Evolutionary conservation across 2,113 vertebrate species (phyloP), one percentile per base, ranked within the genome.

Genomic region (Channa maculata): DNA sequence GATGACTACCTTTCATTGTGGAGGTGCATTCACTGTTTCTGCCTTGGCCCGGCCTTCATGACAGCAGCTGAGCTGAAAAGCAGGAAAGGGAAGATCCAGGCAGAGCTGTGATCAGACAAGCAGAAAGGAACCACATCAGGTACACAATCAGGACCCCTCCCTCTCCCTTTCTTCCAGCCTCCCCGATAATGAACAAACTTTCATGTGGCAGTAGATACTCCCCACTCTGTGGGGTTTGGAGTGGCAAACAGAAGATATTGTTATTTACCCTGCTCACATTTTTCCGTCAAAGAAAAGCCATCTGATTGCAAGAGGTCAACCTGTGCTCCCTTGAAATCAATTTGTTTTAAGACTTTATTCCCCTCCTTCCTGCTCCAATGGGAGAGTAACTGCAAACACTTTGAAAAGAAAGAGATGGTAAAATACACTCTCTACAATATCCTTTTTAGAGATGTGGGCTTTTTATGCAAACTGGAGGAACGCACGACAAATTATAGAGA

Each of bases 161-260:
- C 87, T 76, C 75, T 50, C 52, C 63, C 59, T 82, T 75, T 76
- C 71, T 58, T 46, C 75, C 53, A 78, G 63, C 76, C 90, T 89
- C 90, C 86, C 87, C 34, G 68, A 88, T 92, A 93, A 92, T 92
- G 92, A 93, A 71, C 54, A 66, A 91, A 89, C 77, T 92, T 94
- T 94, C 91, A 93, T 94, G 88, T 91, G 88, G 65, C 75, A 84
- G 88, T 87, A 89, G 85, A 90, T 90, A 77, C 86, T 88, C 82
- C 69, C 84, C 81, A 71, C 72, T 85, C 80, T 77, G 62, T 78
- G 64, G 79, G 73, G 79, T 92, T 92, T 89, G 83, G 93, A 90
- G 91, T 83, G 89, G 63, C 77, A 92, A 75, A 88, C 90, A 91
- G 85, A 81, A 85, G 75, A 80, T 86, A 78, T 50, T 68, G 59